phyloP scores from a whole-genome alignment of 2,888 invertebrate species.

The Congeria kusceri region DNA sequence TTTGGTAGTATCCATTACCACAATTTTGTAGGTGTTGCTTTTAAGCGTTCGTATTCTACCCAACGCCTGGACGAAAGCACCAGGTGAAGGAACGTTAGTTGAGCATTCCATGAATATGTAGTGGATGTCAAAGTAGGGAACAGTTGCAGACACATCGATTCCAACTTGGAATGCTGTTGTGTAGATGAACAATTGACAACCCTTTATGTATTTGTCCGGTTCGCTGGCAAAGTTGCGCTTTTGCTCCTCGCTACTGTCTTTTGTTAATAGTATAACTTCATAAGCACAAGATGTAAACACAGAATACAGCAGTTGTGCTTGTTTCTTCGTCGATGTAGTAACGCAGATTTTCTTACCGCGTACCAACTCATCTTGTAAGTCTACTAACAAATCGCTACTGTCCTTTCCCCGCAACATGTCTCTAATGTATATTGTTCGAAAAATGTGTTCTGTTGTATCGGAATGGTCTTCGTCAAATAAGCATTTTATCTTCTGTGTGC shows the following conservation, averaged over 20 bases:
- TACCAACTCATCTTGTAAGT: constrained; percentile 11
- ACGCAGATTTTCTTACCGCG: constrained; percentile 14
- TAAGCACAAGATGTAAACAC: constrained; percentile 1
- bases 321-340: constrained; percentile 7
- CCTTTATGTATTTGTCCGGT: constrained; percentile 11
- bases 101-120: constrained; percentile 25
- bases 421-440: constrained; percentile 3
- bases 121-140: constrained; percentile 17
- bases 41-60: constrained; percentile 16
- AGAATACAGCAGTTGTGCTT: not conserved
- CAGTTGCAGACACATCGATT: constrained; percentile 16
- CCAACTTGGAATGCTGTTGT: constrained; percentile 33
- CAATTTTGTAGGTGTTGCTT: constrained; percentile 17
- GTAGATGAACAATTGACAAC: constrained; percentile 17
- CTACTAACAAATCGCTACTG: constrained; percentile 21
- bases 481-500: constrained; percentile 6
- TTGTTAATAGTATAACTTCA: constrained; percentile 12
- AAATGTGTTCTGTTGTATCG: no score
- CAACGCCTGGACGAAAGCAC: constrained; percentile 22
- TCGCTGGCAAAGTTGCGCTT: constrained; percentile 16
- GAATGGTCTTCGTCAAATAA: not conserved
- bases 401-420: not conserved
- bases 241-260: constrained; percentile 4
- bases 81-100: constrained; percentile 14
- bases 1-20: constrained; percentile 14